Conservation (phyloP, 2,888 invertebrate species). For the Herminia tarsipennalis region DNA sequence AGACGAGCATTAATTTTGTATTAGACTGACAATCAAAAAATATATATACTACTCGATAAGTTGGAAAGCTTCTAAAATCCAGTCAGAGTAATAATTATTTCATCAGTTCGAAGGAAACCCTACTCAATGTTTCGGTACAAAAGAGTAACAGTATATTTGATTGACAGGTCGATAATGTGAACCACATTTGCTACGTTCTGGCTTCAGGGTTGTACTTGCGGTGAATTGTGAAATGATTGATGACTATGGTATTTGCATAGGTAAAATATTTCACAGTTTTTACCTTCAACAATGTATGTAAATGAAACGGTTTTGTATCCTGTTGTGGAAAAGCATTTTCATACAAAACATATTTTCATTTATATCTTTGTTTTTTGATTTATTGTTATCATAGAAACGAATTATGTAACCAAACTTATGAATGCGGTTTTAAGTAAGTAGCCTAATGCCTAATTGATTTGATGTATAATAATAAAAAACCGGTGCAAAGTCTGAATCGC, state of each 20-base stretch:
- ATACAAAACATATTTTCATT: background rate
- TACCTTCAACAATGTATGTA: constrained; percentile 10
- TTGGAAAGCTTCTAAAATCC: constrained; percentile 17
- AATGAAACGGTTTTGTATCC: background rate
- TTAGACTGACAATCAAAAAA: constrained; percentile 16
- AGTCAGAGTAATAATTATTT: constrained; percentile 40
- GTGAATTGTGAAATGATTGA: constrained; percentile 39
- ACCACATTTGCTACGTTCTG: constrained; percentile 21
- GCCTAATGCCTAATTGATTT: too few relatives aligned
- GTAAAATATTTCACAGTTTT: constrained; percentile 20
- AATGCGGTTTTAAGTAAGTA: too few relatives aligned
- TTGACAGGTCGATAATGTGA: constrained; percentile 39
- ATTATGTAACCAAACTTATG: background rate
- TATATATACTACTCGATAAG: constrained; percentile 1
- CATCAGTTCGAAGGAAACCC: constrained; percentile 30
- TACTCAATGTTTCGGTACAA: constrained; percentile 44
- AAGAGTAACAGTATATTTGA: constrained; percentile 36
- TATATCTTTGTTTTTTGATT: background rate
- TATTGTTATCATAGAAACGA: too few relatives aligned
- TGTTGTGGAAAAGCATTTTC: background rate
- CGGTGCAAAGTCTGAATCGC: too few relatives aligned
- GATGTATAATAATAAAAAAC: too few relatives aligned
- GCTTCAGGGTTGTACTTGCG: background rate
- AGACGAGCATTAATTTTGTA: constrained; percentile 16
- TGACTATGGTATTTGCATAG: constrained; percentile 24